Evolutionary conservation across 2,888 invertebrate genomes (phyloP).

Genomic region (Rutpela maculata): DNA sequence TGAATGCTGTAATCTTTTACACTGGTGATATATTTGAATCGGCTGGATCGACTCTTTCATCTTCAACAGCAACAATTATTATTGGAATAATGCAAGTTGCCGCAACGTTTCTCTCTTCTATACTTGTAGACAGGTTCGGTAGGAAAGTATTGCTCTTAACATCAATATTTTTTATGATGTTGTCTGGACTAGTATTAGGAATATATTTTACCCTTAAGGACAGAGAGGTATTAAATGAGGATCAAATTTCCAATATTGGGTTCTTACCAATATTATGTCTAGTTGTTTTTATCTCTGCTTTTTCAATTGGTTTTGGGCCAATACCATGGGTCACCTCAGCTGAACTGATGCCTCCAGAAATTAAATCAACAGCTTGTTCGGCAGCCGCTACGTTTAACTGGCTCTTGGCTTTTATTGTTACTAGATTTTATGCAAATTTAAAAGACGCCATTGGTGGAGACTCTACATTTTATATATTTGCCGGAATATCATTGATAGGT

Average conservation of each 20-base stretch:
- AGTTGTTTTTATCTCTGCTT: conserved; percentile 85
- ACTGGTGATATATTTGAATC: conserved; percentile 82
- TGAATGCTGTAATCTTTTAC: conserved; percentile 90
- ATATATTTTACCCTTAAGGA: conserved; percentile 79
- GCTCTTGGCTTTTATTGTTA: conserved; percentile 87
- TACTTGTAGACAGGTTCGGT: conserved; percentile 88
- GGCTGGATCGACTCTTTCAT: conserved; percentile 78
- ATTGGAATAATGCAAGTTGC: conserved; percentile 88
- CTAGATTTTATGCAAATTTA: conserved; percentile 81
- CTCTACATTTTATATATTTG: conserved; percentile 85
- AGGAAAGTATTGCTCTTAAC: conserved; percentile 84
- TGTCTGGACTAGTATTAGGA: conserved; percentile 82
- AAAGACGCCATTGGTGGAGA: conserved; percentile 77
- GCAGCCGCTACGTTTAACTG: conserved; percentile 89
- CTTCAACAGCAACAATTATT: conserved; percentile 82
- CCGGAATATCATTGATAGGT: conserved; percentile 80
- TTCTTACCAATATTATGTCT: conserved; percentile 86
- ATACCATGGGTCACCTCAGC: conserved; percentile 92
- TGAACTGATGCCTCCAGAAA: conserved; percentile 87
- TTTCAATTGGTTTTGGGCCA: conserved; percentile 90
- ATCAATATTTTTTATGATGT: conserved; percentile 83
- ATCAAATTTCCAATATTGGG: conserved; percentile 76
- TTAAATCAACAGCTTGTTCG: conserved; percentile 85
- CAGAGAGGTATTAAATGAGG: conserved; percentile 65
- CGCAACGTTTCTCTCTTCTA: conserved; percentile 84